These are phyloP conservation scores for Rhyacophila evoluta DNA, from an alignment of 2,888 invertebrate genomes.

Conservation along the genomic window DNA sequence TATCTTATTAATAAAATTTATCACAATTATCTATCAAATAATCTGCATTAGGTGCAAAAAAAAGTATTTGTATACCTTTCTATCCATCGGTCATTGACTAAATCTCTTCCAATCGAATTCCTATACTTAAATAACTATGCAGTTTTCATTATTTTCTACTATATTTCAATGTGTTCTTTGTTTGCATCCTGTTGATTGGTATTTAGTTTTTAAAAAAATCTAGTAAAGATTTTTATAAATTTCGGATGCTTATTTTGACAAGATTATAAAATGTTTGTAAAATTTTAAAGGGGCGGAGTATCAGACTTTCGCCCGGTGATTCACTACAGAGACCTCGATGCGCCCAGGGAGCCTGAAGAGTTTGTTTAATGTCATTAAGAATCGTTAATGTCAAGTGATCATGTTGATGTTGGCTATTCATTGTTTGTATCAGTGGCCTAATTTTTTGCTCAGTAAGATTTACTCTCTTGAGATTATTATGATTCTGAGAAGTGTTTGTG, in stretches of 20 bases:
- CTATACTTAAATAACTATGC: no score
- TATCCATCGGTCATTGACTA: neutral
- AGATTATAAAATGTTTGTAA: neutral
- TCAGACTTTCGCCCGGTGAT: conserved; percentile 89
- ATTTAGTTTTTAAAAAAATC: no score
- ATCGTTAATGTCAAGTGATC: neutral
- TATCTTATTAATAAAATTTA: no score
- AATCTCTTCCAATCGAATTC: no score
- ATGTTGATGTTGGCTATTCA: neutral
- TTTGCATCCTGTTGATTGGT: conserved; percentile 12
- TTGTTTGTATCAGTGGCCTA: neutral
- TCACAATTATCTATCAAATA: no score
- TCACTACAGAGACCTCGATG: conserved; percentile 94
- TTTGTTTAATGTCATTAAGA: conserved; percentile 71
- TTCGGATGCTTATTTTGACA: neutral
- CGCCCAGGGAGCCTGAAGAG: conserved; percentile 91
- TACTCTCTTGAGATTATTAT: neutral
- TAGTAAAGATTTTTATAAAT: neutral
- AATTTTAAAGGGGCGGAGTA: conserved; percentile 78
- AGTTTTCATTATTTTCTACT: no score
- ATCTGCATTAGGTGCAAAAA: no score
- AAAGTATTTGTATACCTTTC: no score
- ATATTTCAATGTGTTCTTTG: neutral
- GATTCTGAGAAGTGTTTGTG: conserved; percentile 3
- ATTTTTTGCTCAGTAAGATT: conserved; percentile 4